phyloP scores from a whole-genome alignment of 2,888 invertebrate species.

The Quadroppia sp. region DNA sequence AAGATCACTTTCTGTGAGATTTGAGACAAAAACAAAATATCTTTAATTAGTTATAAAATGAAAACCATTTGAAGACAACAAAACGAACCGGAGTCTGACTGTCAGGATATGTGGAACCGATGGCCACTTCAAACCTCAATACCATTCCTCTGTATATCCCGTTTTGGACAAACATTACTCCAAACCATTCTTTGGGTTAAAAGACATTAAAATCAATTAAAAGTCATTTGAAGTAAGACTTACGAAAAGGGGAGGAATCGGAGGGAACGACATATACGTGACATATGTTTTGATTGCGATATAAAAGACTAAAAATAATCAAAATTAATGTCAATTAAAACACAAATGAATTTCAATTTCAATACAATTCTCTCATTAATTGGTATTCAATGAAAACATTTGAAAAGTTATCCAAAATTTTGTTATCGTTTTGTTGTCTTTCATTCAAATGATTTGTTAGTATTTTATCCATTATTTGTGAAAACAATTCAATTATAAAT shows the following conservation, averaged over 20 bases:
- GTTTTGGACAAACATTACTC: conserved; percentile 79
- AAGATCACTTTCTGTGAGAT: conserved; percentile 69
- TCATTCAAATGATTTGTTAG: background rate
- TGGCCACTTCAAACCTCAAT: conserved; percentile 77
- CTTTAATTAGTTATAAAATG: too few species aligned
- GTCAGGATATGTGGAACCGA: conserved; percentile 84
- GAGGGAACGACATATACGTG: conserved; percentile 92
- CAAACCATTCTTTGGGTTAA: conserved; percentile 74
- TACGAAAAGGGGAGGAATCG: conserved; percentile 72
- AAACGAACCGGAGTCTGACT: conserved; percentile 72
- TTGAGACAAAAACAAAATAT: background rate
- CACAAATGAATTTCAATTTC: background rate
- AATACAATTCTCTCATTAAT: conserved; percentile 39
- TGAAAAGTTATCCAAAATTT: background rate
- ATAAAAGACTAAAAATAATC: conserved; percentile 67
- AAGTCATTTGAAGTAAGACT: conserved; percentile 53
- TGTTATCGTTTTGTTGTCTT: conserved; percentile 5
- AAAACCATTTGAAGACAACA: background rate
- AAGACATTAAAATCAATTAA: background rate
- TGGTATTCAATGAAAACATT: conserved; percentile 31
- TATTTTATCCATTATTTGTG: background rate
- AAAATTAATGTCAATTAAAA: background rate
- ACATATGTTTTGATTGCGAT: conserved; percentile 75
- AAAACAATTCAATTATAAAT: background rate
- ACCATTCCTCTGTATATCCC: conserved; percentile 84